Base-by-base conservation (phyloP, 2,888 invertebrate species). In the Pecten maximus region DNA sequence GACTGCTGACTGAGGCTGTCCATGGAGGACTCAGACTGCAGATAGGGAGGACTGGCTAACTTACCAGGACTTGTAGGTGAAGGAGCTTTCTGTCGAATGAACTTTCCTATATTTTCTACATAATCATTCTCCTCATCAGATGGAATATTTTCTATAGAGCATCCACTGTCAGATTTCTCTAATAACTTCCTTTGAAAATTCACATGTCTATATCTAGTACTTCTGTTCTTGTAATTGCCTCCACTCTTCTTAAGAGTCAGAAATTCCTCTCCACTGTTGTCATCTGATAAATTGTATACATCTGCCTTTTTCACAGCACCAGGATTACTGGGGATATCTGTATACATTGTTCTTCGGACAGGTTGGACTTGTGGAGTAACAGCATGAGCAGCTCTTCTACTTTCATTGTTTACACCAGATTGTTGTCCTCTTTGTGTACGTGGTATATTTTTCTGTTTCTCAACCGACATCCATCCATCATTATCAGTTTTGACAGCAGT, bases 1-100 rank as follows among this genome's bases (percentile, higher is more conserved):
- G 94, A 94, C 40, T 91, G 91, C 87, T 94, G 94, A 89, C 94
- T 94, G 87, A 91, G 87, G 15, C 89, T 74, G 74, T 88, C 91
- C 40, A 89, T 19, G 2, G 91, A 91, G 19, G 35, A n/a, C n/a
- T 91, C 91, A 40, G 87, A 16, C 40, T 40, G 48, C 10, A 44
- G 15, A 87, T 87, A 39, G 15, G 19, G 44, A 4, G 74, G 90
- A 48, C 40, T 88, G 12, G 74, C 28, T 74, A 74, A 74, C 6
- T 35, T 28, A 23, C 0, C 8, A 19, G 2, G 19, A 23, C 19
- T 23, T 23, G 40, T 28, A 1, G 40, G 88, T 48, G 60, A 74
- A 40, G 89, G 12, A 40, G 16, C 19, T 44, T 40, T 87, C 40
- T 48, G 88, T 50, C 19, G 23, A 12, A 12, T 40, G 8, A n/a